Evolutionary conservation across 2,888 invertebrate genomes (phyloP), one percentile per base, ranked within the genome.

Genomic region (Phania funesta): DNA sequence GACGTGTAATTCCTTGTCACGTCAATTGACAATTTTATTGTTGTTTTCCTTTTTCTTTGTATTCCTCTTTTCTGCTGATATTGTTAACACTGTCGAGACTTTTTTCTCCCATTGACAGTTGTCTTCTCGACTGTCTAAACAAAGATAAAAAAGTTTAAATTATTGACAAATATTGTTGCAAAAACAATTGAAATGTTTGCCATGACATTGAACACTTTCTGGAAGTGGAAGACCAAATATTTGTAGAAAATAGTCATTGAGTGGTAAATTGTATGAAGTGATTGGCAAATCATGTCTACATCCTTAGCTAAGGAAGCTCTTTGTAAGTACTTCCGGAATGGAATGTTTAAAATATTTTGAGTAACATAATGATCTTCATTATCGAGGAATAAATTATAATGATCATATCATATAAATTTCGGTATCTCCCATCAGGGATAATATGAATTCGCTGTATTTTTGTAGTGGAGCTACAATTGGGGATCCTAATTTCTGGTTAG

Each of bases 1-100:
- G 70, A 71, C 70, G 70, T 71, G 60, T 56, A 71, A 78, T 65
- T 71, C 38, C 22, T 64, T 71, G 70, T 78, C 64, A 56, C 56
- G 41, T 71, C 64, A 71, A 58, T 56, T 78, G 71, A 64, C 70
- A 71, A 65, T 41, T 65, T 64, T 65, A 56, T 60, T 50, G 50
- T 56, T 70, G 48, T 58, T 11, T 41, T 64, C 29, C 11, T 62
- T 50, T 60, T 26, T 13, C 54, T 64, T 64, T 32, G 11, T 75
- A 26, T 67, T 73, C 2, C 20, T 35, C 8, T 38, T 35, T 50
- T 62, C 22, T 44, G 16, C 52, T 60, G 50, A 2, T 18, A 8
- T 6, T 44, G 2, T 68, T 35, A n/a, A 60, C 60, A 60, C 9
- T 60, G 46, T 77, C 22, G 2, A 20, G 29, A 32, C 20, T 48